Evolutionary conservation across 2,888 invertebrate species (phyloP).

Genomic region (Tetrapedia diversipes): DNA sequence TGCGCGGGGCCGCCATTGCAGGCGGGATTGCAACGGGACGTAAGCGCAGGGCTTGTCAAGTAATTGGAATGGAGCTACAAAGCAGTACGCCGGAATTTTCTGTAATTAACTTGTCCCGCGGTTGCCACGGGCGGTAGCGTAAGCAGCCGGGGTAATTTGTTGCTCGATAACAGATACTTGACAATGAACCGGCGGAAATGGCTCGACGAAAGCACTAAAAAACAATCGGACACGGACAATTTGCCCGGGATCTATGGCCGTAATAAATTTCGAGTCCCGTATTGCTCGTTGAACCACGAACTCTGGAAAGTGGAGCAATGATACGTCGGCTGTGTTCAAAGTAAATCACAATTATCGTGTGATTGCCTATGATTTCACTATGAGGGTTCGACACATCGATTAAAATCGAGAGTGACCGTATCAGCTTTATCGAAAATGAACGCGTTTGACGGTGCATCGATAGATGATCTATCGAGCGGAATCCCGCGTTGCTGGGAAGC

Average conservation of each 20-base stretch:
- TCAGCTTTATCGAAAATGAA: too few species aligned
- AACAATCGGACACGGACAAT: not conserved
- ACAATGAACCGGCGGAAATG: not conserved
- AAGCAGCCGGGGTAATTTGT: not conserved
- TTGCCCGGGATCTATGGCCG: not conserved
- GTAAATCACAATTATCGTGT: not conserved
- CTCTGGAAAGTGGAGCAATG: not conserved
- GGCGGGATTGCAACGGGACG: not conserved
- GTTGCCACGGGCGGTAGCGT: not conserved
- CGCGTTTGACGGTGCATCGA: too few species aligned
- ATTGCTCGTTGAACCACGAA: not conserved
- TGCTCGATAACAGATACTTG: not conserved
- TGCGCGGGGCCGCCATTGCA: too few species aligned
- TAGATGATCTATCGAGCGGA: too few species aligned
- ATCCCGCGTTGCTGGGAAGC: too few species aligned
- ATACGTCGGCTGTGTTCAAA: too few species aligned
- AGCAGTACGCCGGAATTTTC: not conserved
- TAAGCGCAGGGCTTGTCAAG: not conserved
- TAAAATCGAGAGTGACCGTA: too few species aligned
- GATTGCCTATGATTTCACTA: too few species aligned
- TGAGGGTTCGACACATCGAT: too few species aligned
- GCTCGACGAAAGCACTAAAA: not conserved
- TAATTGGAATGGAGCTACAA: slow-evolving; percentile 1
- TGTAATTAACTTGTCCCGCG: slow-evolving; percentile 7
- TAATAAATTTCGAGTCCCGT: not conserved